Conservation (phyloP, 2,113 vertebrate species). For the Sylvilagus bachmani region DNA sequence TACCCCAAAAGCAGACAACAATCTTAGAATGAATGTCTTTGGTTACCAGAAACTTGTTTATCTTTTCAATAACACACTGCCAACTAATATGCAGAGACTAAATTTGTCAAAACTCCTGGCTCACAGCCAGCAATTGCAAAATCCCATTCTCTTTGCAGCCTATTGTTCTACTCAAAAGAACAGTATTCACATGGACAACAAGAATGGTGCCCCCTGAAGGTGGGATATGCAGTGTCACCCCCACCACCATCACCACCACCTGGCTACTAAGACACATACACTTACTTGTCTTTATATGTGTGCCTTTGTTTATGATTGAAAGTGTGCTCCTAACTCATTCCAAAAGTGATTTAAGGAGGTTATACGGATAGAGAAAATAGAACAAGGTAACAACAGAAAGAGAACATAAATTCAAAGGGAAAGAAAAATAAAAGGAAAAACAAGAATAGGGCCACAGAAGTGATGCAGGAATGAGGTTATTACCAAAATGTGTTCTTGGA, state of each 20-base stretch:
- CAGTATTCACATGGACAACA: background rate
- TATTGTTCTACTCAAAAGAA: background rate
- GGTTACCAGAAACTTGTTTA: conserved; percentile 59
- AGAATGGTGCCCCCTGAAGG: background rate
- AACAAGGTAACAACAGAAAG: conserved; percentile 38
- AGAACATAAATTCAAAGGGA: conserved; percentile 42
- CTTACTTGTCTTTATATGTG: background rate
- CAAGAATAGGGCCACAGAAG: background rate
- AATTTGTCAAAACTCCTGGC: background rate
- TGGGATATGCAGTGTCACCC: no score
- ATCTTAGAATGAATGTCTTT: conserved; percentile 61
- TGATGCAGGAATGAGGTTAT: background rate
- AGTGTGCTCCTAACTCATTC: background rate
- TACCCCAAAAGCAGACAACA: conserved; percentile 33
- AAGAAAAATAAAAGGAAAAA: conserved; percentile 17
- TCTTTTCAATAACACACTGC: conserved; percentile 48
- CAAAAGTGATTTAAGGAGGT: conserved; percentile 36
- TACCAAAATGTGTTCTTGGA: background rate
- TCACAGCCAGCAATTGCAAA: background rate
- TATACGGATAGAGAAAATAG: conserved; percentile 38
- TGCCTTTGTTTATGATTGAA: conserved; percentile 31
- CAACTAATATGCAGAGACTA: conserved; percentile 47
- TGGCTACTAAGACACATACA: background rate
- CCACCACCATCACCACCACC: background rate
- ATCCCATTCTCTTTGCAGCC: background rate